Base-by-base conservation (phyloP, 2,113 vertebrate species). In the Epinephelus cyanopodus region DNA sequence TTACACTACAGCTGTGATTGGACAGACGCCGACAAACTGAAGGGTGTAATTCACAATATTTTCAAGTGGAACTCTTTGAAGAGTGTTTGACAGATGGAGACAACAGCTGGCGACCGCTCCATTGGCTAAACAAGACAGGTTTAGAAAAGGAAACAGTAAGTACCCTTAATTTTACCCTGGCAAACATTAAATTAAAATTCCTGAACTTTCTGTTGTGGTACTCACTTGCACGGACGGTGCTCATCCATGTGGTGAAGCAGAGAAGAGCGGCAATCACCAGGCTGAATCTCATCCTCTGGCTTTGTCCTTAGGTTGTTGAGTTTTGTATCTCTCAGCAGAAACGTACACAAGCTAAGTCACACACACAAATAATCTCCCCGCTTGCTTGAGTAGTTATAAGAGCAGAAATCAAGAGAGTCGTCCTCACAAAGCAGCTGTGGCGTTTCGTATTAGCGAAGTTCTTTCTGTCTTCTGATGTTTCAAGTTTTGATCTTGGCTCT, bases 211-310 rank as follows among this genome's bases (percentile, higher is more conserved):
- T 52, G 17, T 6, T 52, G 14, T 7, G 2, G 18, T 60, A 94
- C 94, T 92, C 57, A 95, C 94, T 45, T 74, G 87, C 74, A 19
- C 69, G 21, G 71, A 66, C 69, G 0, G 15, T 4, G n/a, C 56
- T 78, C 54, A 85, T 81, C 78, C 83, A 90, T 3, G 87, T 47
- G 21, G 50, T 56, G 18, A 88, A 21, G 77, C 70, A 89, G 45
- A 94, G 72, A 53, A 94, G 67, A 61, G 73, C 27, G 0, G 23
- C 54, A 17, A 74, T 47, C 48, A 77, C n/a, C 72, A 77, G 63
- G 19, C 17, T 39, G 60, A 61, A 15, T 21, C 48, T 83, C 93
- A 93, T 94, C 78, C 76, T 92, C 65, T 9, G 47, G 27, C 62
- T 48, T 82, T 33, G 48, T 68, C 27, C 39, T 57, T 68, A 25